Base-by-base conservation (phyloP, 2,888 invertebrate genomes). In the Amaurobius ferox region DNA sequence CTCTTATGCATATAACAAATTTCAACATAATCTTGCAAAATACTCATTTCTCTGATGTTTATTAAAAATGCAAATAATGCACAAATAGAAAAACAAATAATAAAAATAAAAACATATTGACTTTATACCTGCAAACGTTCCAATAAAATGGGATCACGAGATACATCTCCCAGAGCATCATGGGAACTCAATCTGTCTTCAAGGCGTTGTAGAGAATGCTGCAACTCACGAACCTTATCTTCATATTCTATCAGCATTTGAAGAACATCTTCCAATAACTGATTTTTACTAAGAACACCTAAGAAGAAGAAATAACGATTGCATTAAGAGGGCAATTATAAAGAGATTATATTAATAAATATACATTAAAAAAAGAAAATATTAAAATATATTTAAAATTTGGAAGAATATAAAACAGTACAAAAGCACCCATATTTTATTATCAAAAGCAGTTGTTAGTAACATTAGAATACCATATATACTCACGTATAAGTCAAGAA, bases 171-270 rank as follows among this genome's bases (percentile, higher is more conserved):
- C 73, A 95, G 91, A 89, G 95, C 93, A 93, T 95, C 95, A 90
- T 95, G 95, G 7, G 94, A 94, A 23, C 94, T 94, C 61, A 96
- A 92, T 88, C 96, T 94, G 92, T 98, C 97, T 92, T 97, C 97
- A 91, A 97, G 96, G 81, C 97, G 94, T 90, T 96, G 95, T 83
- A 98, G 93, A 2, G 95, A 94, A 85, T 96, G 95, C 89, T 95
- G 95, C 23, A 97, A 93, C 77, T 96, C 97, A 35, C 96, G 93
- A 11, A 96, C 92, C 86, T 95, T 95, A 90, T 98, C 98, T 68
- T 94, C 94, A 91, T 97, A 96, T 90, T 98, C 97, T 73, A 95
- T 94, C 79, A 98, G 92, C 89, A 90, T 89, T 86, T 91, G 90
- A 62, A 90, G 94, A 48, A 96, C 95, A 70, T 95, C 95, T 91